Percentiles rank a stretch among this genome's conserved stretches.
These are phyloP conservation scores for Agrochola circellaris DNA, from an alignment of 2,888 invertebrate genomes.

Conservation along the genomic window DNA sequence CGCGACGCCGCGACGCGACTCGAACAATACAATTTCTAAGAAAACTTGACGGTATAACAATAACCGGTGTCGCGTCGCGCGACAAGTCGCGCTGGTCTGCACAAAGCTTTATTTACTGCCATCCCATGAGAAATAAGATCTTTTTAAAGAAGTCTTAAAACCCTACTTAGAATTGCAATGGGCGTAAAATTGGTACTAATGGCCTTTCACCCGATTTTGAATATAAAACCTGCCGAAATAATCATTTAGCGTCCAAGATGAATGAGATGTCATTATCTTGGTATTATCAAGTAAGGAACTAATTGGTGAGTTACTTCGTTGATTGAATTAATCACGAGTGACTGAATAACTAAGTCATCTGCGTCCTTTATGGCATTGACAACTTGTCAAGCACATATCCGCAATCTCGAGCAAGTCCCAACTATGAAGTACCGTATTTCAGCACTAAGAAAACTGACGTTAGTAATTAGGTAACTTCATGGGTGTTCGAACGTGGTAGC, in stretches of 20 bases:
- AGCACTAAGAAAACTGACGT: background rate
- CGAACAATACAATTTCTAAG: too few relatives aligned
- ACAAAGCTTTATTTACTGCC: slow-evolving; percentile 41
- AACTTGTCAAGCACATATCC: slow-evolving; percentile 24
- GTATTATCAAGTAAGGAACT: too few relatives aligned
- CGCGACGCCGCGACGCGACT: too few relatives aligned
- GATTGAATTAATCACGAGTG: background rate
- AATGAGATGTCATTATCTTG: too few relatives aligned
- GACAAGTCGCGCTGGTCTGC: too few relatives aligned
- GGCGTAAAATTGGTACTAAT: background rate
- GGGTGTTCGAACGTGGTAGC: background rate
- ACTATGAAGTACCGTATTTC: slow-evolving; percentile 11
- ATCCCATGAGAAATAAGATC: slow-evolving; percentile 5
- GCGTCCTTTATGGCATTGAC: slow-evolving; percentile 15
- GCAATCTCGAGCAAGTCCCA: slow-evolving; percentile 1
- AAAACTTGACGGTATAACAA: too few relatives aligned
- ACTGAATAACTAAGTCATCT: background rate
- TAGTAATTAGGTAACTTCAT: slow-evolving; percentile 33
- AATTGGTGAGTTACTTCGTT: too few relatives aligned
- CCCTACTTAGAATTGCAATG: background rate
- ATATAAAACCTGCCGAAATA: background rate
- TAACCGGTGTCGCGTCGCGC: too few relatives aligned
- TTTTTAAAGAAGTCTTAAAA: background rate
- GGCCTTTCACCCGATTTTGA: too few relatives aligned
- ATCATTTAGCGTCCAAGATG: background rate